These are phyloP conservation scores for Pongo abelii DNA, from an alignment of 2,113 vertebrate species.

Conservation along the genomic window DNA sequence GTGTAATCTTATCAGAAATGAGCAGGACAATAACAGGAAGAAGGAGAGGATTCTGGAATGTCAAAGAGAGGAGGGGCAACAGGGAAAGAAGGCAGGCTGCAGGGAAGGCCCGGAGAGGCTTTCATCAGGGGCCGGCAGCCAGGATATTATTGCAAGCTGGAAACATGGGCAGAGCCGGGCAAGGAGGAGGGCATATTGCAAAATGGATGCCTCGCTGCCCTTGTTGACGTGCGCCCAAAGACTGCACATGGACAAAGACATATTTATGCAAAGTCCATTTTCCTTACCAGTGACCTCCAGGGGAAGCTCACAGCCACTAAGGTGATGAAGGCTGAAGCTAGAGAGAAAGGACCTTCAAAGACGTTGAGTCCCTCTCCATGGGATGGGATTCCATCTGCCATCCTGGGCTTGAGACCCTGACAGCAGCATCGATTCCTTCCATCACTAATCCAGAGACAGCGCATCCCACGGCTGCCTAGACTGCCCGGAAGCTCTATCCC, in stretches of 20 bases:
- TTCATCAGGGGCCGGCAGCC: conserved; percentile 68
- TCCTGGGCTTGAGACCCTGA: background rate
- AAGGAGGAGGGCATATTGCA: background rate
- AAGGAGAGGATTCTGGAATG: conserved; percentile 76
- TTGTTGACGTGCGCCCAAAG: background rate
- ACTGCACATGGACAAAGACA: background rate
- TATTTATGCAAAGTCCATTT: background rate
- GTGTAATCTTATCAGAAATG: conserved; percentile 78
- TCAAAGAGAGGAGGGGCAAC: conserved; percentile 36
- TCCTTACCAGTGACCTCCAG: background rate
- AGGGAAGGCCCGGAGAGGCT: conserved; percentile 59
- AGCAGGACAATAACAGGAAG: conserved; percentile 85
- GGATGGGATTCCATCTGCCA: background rate
- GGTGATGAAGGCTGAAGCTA: background rate
- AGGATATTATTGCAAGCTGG: conserved; percentile 36
- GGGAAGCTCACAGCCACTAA: background rate
- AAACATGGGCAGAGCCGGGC: background rate
- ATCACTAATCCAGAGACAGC: background rate
- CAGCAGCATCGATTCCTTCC: background rate
- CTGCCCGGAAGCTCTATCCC: no score
- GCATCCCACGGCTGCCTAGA: background rate
- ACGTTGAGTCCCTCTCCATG: no score
- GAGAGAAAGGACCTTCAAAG: background rate
- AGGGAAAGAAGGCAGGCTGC: conserved; percentile 61
- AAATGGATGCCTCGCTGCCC: background rate